Evolutionary conservation across 2,113 vertebrate species (phyloP).

Genomic region (Cebidichthys violaceus): DNA sequence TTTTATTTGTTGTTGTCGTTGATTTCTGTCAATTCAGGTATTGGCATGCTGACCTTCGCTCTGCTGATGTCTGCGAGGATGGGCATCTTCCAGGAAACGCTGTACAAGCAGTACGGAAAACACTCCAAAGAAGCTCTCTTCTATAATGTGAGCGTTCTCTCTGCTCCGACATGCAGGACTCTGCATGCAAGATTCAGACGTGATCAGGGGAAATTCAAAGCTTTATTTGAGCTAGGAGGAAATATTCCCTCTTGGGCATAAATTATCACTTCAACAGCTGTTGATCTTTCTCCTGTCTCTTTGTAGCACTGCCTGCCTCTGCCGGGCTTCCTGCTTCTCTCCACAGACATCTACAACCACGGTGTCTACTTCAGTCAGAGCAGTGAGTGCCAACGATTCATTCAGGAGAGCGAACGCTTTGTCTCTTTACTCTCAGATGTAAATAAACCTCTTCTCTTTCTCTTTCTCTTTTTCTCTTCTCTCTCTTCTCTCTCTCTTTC

Average conservation of each 20-base stretch:
- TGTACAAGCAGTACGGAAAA: slow-evolving; percentile 95
- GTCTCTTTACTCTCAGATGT: not conserved
- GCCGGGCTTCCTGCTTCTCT: slow-evolving; percentile 95
- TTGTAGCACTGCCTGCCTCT: slow-evolving; percentile 92
- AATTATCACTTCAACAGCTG: not conserved
- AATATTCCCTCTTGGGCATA: not conserved
- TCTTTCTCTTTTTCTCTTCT: no score
- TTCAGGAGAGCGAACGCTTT: not conserved
- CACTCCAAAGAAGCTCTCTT: slow-evolving; percentile 96
- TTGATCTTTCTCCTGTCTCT: not conserved
- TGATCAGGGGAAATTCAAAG: not conserved
- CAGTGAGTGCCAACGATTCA: slow-evolving; percentile 82
- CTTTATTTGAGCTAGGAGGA: not conserved
- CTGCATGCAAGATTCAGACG: not conserved
- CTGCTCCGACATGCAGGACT: not conserved
- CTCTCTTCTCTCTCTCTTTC: no score
- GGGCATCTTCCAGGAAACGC: slow-evolving; percentile 96
- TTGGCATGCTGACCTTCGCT: slow-evolving; percentile 93
- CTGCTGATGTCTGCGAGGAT: slow-evolving; percentile 97
- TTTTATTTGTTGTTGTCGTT: not conserved
- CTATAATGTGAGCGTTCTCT: slow-evolving; percentile 90
- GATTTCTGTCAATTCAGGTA: slow-evolving; percentile 82
- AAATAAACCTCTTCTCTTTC: not conserved
- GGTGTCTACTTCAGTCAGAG: slow-evolving; percentile 90
- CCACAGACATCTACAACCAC: slow-evolving; percentile 92